These are phyloP conservation scores for Polyergus mexicanus DNA, from an alignment of 1,140 invertebrate genomes.

Conservation along the genomic window DNA sequence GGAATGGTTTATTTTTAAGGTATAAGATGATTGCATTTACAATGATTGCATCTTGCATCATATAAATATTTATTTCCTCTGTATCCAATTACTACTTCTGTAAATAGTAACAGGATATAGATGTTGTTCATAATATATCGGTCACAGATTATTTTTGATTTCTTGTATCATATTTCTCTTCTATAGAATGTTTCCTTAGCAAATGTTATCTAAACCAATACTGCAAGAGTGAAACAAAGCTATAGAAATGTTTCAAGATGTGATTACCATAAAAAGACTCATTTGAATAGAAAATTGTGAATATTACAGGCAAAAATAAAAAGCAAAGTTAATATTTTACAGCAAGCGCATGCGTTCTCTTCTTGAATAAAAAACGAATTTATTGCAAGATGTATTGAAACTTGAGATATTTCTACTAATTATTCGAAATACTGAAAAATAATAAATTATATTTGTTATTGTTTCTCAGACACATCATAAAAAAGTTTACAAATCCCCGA, in stretches of 20 bases:
- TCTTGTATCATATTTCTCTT: background rate
- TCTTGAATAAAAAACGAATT: background rate
- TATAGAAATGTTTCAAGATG: slow-evolving; percentile 6
- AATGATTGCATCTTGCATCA: background rate
- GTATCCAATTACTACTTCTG: background rate
- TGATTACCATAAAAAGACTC: background rate
- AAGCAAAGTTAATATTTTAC: too few relatives aligned
- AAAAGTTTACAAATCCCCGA: slow-evolving; percentile 90
- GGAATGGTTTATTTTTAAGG: slow-evolving; percentile 48
- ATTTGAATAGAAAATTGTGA: background rate
- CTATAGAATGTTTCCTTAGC: background rate
- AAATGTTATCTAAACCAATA: background rate
- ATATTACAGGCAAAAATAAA: too few relatives aligned
- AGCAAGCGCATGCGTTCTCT: too few relatives aligned
- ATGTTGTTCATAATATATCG: slow-evolving; percentile 1
- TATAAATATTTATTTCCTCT: background rate
- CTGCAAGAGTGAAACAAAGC: background rate
- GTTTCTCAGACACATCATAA: slow-evolving; percentile 88
- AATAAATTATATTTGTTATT: slow-evolving; percentile 52
- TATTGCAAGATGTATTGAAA: background rate
- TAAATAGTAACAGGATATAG: background rate
- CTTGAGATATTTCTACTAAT: background rate
- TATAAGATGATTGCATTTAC: background rate
- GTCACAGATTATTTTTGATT: slow-evolving; percentile 30
- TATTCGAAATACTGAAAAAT: slow-evolving; percentile 35